Base-by-base conservation (phyloP, 2,888 invertebrate species). In the Rhaphigaster nebulosa region DNA sequence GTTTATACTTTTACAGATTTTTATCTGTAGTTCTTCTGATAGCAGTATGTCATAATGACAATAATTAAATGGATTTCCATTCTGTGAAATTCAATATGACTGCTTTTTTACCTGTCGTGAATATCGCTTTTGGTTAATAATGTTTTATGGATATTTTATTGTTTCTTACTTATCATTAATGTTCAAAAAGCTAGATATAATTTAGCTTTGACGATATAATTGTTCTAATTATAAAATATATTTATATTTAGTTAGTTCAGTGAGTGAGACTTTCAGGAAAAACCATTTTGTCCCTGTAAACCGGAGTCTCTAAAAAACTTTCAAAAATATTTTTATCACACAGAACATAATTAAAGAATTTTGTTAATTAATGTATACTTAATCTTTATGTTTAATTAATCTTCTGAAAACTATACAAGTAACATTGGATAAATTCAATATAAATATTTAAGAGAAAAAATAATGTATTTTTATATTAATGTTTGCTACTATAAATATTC, bases 1-100 rank as follows among this genome's bases (percentile, higher is more conserved):
- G 84, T 45, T 84, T 84, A 45, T n/a, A 45, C 13, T 84, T 84
- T 12, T 76, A 76, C 70, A 76, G 70, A 76, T 76, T 76, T 76
- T 18, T 76, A 76, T 76, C 70, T 76, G 70, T 76, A 34, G 70
- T 76, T 34, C 84, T 41, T 80, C 41, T 84, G n/a, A 45, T 45
- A 84, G 45, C 26, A 80, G 6, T 84, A 84, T 45, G 45, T 45
- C 70, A 76, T 38, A 76, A 38, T 34, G 70, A 38, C 70, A 87
- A 20, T 50, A 50, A 34, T 76, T 76, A 20, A 76, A 23, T 76
- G 20, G 70, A 76, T 76, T 20, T 76, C 20, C 70, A 38, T 38
- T 76, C 38, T 20, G 70, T 70, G 70, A 34, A 70, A 70, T 70
- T 70, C 18, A 70, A 70, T 65, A 15, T 29, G 65, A 29, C 4